Evolutionary conservation across 2,797 vertebrate species (phyloP).

Genomic region (Toxotes lorentzi): DNA sequence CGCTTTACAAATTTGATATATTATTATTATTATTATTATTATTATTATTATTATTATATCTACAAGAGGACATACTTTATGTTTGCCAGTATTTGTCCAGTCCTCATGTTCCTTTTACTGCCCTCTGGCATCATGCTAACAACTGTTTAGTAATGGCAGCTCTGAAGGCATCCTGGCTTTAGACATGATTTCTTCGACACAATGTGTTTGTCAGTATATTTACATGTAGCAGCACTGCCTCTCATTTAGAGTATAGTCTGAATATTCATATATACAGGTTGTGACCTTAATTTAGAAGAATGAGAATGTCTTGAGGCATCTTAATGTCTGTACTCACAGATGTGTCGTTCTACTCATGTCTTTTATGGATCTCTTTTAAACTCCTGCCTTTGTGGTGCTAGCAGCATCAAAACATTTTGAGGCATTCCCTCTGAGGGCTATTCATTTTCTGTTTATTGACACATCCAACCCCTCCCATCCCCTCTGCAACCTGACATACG

Average conservation of each 20-base stretch:
- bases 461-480: constrained; percentile 14
- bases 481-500: not conserved
- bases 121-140: constrained; percentile 25
- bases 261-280: constrained; percentile 41
- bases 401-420: constrained; percentile 50
- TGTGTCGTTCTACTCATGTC: constrained; percentile 36
- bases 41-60: too few species aligned
- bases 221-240: constrained; percentile 5
- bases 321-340: constrained; percentile 40
- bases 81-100: not conserved
- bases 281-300: constrained; percentile 60
- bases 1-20: too few species aligned
- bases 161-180: constrained; percentile 23
- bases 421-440: constrained; percentile 40
- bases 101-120: constrained; percentile 4
- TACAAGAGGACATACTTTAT: too few species aligned
- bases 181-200: constrained; percentile 29
- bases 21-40: too few species aligned
- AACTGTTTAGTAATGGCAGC: constrained; percentile 20
- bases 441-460: constrained; percentile 38
- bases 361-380: constrained; percentile 65
- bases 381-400: constrained; percentile 41
- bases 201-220: constrained; percentile 23
- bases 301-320: constrained; percentile 43
- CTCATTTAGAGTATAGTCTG: constrained; percentile 3